Evolutionary conservation across 2,797 vertebrate genomes (phyloP).

Genomic region (Chiropotes sagulatus): DNA sequence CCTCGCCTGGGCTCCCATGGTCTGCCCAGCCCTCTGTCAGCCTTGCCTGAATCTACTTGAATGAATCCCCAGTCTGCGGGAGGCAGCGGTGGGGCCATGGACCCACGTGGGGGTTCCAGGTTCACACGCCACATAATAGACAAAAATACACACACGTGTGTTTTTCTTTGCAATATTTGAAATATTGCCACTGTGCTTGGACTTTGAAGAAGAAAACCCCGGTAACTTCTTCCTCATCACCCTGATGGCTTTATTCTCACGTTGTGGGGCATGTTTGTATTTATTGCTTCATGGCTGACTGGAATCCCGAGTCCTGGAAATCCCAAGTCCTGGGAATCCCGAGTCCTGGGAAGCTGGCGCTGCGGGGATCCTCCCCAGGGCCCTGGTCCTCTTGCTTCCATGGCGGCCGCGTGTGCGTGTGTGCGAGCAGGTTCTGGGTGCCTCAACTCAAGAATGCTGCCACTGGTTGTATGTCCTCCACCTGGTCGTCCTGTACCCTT

Average conservation of each 20-base stretch:
- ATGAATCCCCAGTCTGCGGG: slow-evolving; percentile 74
- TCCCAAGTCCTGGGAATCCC: too few species aligned
- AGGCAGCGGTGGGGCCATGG: slow-evolving; percentile 57
- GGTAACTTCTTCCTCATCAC: slow-evolving; percentile 75
- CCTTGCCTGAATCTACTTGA: slow-evolving; percentile 76
- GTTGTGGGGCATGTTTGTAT: slow-evolving; percentile 87
- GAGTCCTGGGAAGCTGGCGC: not conserved
- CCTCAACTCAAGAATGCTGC: slow-evolving; percentile 66
- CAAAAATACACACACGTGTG: slow-evolving; percentile 4
- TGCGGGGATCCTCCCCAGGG: slow-evolving; percentile 39
- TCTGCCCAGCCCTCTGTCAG: slow-evolving; percentile 45
- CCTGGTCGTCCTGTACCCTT: slow-evolving; percentile 67
- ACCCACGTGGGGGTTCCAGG: slow-evolving; percentile 50
- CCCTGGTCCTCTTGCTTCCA: slow-evolving; percentile 64
- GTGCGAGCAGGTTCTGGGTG: slow-evolving; percentile 65
- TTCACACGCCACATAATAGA: slow-evolving; percentile 53
- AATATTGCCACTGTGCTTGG: slow-evolving; percentile 86
- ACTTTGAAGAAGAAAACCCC: not conserved
- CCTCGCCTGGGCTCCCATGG: not conserved
- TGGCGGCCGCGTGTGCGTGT: slow-evolving; percentile 62
- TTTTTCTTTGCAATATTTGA: slow-evolving; percentile 87
- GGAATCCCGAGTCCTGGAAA: slow-evolving; percentile 26
- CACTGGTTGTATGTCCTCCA: slow-evolving; percentile 75
- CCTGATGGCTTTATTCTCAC: slow-evolving; percentile 79
- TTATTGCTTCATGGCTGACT: slow-evolving; percentile 89